Evolutionary conservation across 1,140 invertebrate genomes (phyloP).

Genomic region (Nephila pilipes): DNA sequence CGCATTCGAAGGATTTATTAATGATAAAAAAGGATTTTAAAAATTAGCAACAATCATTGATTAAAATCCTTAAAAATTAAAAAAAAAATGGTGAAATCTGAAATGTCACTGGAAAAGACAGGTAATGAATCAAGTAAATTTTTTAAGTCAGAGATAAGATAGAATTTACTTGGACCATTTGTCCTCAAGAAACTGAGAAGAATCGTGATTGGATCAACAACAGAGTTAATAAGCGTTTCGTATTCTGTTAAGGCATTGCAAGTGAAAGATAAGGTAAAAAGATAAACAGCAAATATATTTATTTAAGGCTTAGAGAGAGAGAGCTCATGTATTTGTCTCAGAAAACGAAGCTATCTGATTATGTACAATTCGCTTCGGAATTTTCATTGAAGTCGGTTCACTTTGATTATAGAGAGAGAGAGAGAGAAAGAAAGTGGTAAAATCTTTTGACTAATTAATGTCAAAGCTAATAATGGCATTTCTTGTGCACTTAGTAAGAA

Average conservation of each 20-base stretch:
- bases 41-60: no score
- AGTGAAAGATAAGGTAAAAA: background rate
- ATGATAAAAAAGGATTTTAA: no score
- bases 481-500: no score
- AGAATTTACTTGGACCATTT: background rate
- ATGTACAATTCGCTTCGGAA: background rate
- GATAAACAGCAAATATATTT: constrained; percentile 3
- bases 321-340: background rate
- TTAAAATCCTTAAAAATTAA: no score
- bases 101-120: no score
- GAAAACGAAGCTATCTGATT: background rate
- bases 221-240: background rate
- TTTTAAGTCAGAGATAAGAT: background rate
- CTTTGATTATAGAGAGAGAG: no score
- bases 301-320: background rate
- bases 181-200: background rate
- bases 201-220: background rate
- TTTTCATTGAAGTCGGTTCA: background rate
- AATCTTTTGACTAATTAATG: no score
- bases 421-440: no score
- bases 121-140: no score
- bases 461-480: no score
- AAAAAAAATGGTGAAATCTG: no score
- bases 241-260: background rate
- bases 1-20: no score